Evolutionary conservation across 2,888 invertebrate species (phyloP), one percentile per base, ranked within the genome.

Genomic region (Ormyrus pomaceus): DNA sequence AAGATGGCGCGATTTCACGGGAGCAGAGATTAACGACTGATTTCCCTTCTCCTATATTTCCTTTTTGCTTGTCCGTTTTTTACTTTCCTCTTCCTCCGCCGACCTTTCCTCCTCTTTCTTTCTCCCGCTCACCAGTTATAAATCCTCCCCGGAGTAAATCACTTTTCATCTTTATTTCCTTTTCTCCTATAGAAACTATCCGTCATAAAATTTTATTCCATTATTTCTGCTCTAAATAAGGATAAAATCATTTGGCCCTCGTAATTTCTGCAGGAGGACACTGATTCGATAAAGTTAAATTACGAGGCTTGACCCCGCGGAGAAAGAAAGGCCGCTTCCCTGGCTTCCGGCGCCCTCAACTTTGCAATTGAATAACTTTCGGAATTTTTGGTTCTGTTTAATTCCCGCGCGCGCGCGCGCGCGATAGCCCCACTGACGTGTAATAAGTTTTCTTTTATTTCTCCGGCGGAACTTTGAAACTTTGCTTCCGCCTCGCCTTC

Each of bases 111-210:
- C 13, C 77, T 83, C 79, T 79, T 80, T 50, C 51, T 13, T 51
- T 2, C 50, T 5, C 13, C 64, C 3, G n/a, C 55, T 45, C 3
- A 6, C 19, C 56, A 46, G 83, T 82, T 82, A 88, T 88, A 88
- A 88, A 87, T 88, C 83, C 82, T 72, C 81, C 80, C 79, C 80
- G 83, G 86, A 86, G 87, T 87, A 87, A 86, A 74, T 79, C 79
- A 74, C 58, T 69, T 74, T 50, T 19, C 34, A 50, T 6, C 56
- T 6, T 6, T 46, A 19, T 51, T 55, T 19, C 77, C 13, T 9
- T 62, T 61, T 34, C 34, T 34, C 34, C 34, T 34, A 34, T 34
- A 34, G 8, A 62, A 55, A 61, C 59, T 71, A 34, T 59, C 46
- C 8, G 0, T 58, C 13, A n/a, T 62, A 62, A 72, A 46, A n/a